These are phyloP conservation scores for Silurus asotus DNA, from an alignment of 2,113 vertebrate genomes.

Conservation along the genomic window DNA sequence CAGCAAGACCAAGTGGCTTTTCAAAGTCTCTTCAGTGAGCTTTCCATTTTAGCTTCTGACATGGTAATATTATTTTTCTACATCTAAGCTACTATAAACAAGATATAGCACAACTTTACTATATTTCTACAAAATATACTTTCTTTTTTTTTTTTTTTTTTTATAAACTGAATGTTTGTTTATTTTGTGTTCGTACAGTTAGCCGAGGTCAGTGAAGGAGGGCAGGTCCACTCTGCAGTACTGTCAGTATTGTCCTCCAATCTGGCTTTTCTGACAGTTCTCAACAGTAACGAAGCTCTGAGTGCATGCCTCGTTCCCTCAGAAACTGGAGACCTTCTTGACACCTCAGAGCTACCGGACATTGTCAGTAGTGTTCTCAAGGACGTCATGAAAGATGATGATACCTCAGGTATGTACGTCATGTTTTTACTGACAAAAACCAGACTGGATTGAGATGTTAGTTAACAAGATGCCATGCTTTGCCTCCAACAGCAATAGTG, in stretches of 20 bases:
- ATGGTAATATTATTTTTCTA: constrained; percentile 73
- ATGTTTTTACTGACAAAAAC: background rate
- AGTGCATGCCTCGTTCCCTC: constrained; percentile 15
- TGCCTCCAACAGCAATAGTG: background rate
- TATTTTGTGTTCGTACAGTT: constrained; percentile 66
- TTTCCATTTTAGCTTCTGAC: constrained; percentile 68
- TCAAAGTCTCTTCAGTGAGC: constrained; percentile 69
- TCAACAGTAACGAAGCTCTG: constrained; percentile 55
- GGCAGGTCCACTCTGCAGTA: constrained; percentile 74
- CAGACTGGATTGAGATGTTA: background rate
- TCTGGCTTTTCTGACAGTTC: constrained; percentile 78
- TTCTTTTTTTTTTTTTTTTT: background rate
- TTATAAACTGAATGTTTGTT: too few relatives aligned
- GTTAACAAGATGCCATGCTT: background rate
- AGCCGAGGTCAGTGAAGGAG: constrained; percentile 74
- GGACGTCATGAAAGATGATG: constrained; percentile 62
- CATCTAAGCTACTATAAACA: background rate
- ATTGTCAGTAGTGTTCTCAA: constrained; percentile 76
- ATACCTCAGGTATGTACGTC: constrained; percentile 29
- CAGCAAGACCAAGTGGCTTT: constrained; percentile 59
- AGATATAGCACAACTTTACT: background rate
- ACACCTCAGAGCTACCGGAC: constrained; percentile 71
- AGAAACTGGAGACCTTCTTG: constrained; percentile 49
- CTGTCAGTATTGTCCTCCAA: constrained; percentile 76
- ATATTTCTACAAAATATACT: background rate